phyloP scores from a whole-genome alignment of 2,888 invertebrate species.

The Uropetala carovei region DNA sequence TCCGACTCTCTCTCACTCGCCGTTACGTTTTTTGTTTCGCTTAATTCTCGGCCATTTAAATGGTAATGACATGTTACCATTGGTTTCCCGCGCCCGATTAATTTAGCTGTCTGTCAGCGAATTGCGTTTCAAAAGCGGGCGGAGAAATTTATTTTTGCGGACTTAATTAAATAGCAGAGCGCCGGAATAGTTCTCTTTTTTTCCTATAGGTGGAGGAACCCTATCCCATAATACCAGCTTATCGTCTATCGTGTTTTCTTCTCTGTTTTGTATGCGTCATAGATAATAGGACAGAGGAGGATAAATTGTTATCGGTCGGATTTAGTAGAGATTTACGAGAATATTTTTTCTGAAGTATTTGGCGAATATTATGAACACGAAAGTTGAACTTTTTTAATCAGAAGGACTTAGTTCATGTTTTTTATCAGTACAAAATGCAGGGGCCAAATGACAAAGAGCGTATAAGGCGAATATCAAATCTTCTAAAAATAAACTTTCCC shows the following conservation, averaged over 20 bases:
- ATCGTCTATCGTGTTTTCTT: background rate
- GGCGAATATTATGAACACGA: no score
- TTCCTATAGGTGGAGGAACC: background rate
- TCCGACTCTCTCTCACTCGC: background rate
- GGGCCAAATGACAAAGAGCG: no score
- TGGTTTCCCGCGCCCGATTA: background rate
- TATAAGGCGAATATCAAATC: no score
- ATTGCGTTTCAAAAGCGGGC: background rate
- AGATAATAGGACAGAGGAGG: no score
- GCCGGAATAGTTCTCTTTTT: background rate
- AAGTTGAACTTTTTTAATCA: no score
- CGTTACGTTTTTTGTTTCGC: background rate
- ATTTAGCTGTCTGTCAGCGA: conserved; percentile 28
- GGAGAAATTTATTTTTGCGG: background rate
- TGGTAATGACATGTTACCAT: conserved; percentile 3
- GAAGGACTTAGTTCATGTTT: no score
- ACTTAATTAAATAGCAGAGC: background rate
- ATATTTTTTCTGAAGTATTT: no score
- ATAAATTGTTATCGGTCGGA: no score
- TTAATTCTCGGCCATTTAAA: conserved; percentile 13
- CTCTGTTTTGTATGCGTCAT: no score
- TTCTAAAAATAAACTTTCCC: no score
- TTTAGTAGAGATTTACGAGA: no score
- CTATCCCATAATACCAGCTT: background rate
- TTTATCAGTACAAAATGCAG: no score